phyloP scores from a whole-genome alignment of 2,888 invertebrate genomes.

The Gastracanthus pulcherrimus region DNA sequence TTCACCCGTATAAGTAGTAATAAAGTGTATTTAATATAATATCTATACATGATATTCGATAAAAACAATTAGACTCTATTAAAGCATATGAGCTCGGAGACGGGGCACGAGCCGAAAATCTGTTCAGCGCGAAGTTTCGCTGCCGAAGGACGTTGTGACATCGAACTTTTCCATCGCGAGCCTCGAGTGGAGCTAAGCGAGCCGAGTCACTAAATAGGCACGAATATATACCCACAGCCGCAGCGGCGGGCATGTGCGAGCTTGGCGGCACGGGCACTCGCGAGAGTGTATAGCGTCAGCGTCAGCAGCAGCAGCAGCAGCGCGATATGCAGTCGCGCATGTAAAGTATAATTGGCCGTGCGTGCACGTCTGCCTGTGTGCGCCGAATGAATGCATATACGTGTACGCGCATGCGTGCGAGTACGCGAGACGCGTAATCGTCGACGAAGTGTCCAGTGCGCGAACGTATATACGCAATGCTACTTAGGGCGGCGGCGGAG shows the following conservation, averaged over 20 bases:
- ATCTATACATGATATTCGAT: too few species aligned
- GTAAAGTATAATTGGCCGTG: constrained; percentile 56
- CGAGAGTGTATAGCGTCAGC: constrained; percentile 10
- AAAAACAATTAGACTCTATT: background rate
- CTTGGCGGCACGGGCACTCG: too few species aligned
- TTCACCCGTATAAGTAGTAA: too few species aligned
- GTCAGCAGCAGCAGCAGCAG: too few species aligned
- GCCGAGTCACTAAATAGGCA: too few species aligned
- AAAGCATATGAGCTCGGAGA: too few species aligned
- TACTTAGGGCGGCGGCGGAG: too few species aligned
- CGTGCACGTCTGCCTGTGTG: constrained; percentile 12
- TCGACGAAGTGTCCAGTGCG: background rate
- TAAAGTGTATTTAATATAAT: too few species aligned
- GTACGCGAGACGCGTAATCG: background rate
- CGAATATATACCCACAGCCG: too few species aligned
- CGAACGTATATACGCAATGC: background rate
- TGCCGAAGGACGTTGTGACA: constrained; percentile 50
- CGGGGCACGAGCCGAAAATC: background rate
- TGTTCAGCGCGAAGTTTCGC: background rate
- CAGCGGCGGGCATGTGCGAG: too few species aligned
- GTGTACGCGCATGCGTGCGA: background rate
- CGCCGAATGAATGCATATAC: too few species aligned
- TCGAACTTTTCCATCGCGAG: constrained; percentile 49
- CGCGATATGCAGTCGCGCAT: constrained; percentile 34
- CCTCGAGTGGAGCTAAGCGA: background rate